Conservation (phyloP, 1,140 invertebrate genomes). For the Penaeus indicus region DNA sequence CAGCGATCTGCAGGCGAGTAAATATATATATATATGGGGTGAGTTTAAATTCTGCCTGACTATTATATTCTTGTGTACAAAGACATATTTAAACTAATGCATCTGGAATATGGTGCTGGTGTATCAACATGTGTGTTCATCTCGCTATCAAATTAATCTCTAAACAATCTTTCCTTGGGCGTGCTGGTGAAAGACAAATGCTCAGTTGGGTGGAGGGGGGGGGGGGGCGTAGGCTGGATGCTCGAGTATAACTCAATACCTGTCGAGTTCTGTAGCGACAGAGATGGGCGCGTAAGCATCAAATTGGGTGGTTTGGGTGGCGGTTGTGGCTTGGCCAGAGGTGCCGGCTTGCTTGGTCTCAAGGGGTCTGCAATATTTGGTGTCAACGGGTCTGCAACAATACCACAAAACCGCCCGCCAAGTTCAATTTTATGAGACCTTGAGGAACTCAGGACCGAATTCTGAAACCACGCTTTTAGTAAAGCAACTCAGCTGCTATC, state of each 20-base stretch:
- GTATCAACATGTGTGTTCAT: too few species aligned
- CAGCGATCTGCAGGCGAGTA: too few species aligned
- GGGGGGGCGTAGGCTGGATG: neutral
- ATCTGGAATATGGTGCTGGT: too few species aligned
- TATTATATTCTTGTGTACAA: too few species aligned
- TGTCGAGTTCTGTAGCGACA: slow-evolving; percentile 61
- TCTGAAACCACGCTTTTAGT: slow-evolving; percentile 9
- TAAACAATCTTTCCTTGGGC: neutral
- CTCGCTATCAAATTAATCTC: neutral
- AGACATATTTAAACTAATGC: too few species aligned
- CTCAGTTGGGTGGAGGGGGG: neutral
- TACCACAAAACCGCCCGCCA: slow-evolving; percentile 32
- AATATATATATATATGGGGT: too few species aligned
- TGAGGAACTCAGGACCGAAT: slow-evolving; percentile 20
- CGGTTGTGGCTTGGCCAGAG: slow-evolving; percentile 45
- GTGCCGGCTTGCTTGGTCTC: slow-evolving; percentile 29
- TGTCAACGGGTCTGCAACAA: slow-evolving; percentile 57
- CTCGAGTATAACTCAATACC: slow-evolving; percentile 33
- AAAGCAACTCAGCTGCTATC: too few species aligned
- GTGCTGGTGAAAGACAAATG: neutral
- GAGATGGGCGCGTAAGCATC: slow-evolving; percentile 60
- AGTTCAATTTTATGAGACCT: slow-evolving; percentile 16
- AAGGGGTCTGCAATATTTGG: slow-evolving; percentile 43
- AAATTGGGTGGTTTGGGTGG: slow-evolving; percentile 60
- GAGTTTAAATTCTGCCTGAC: too few species aligned